Base-by-base conservation (phyloP, 2,797 vertebrate species). In the Lepus townsendii region DNA sequence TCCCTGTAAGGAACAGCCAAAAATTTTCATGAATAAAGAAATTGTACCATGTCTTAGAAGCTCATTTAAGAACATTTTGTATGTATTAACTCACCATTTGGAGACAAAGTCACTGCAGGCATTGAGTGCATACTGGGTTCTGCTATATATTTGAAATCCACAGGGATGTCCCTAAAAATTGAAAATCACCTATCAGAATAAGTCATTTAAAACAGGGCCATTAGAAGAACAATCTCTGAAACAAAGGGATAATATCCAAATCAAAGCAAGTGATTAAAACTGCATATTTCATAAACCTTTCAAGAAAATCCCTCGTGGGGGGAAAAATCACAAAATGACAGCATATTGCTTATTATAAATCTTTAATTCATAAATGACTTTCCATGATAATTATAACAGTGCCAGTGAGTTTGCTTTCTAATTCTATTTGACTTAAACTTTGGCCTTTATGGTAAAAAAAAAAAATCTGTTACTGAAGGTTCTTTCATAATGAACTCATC, bases 81-180 rank as follows among this genome's bases (percentile, higher is more conserved):
- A 5, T 9, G 90, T 12, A 57, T 93, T 83, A 93, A 98, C 99
- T 98, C 97, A 99, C 99, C 99, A 71, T 99, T 99, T 96, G 99
- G 99, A 96, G 99, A 99, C 91, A 99, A 98, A 20, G 99, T 99
- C 97, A 99, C 99, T 7, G 99, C 99, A 90, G 99, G 99, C 99
- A 99, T 99, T 0, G 99, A 99, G 97, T 99, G 99, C 99, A 99
- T 99, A 91, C 99, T 99, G 97, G 99, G 99, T 98, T 99, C 99
- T 12, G 99, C 99, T 71, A 99, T 99, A 97, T 99, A 99, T 96
- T 99, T 99, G 97, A 99, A 99, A 98, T 99, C 99, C 98, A 99
- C 99, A 76, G 99, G 99, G 98, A 99, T 99, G 97, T 99, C 99
- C 99, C 99, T 99, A 98, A 93, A 98, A 98, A 98, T 97, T 87